Conservation (phyloP, 2,113 vertebrate species). For the Pedetes capensis region DNA sequence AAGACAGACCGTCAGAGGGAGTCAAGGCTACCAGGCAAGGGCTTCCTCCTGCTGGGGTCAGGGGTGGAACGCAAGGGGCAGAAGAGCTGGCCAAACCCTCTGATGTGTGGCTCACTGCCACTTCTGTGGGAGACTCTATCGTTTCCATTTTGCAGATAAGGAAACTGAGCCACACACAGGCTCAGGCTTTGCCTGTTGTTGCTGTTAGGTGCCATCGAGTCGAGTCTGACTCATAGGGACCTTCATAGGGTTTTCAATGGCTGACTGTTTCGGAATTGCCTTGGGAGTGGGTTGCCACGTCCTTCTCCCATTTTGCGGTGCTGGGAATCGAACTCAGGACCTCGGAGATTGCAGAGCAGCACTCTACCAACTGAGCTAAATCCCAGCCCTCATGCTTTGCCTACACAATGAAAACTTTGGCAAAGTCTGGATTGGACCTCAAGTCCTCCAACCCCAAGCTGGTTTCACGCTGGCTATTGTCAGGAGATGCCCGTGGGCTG, state of each 20-base stretch:
- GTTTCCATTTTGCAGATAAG: conserved; percentile 14
- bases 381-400: not conserved
- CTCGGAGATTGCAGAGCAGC: too few relatives aligned
- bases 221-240: too few relatives aligned
- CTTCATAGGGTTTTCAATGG: too few relatives aligned
- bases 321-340: too few relatives aligned
- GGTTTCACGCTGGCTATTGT: not conserved
- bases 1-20: not conserved
- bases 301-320: too few relatives aligned
- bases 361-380: too few relatives aligned
- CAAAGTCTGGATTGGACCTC: not conserved
- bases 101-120: not conserved
- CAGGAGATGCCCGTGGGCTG: not conserved
- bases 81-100: not conserved
- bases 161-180: not conserved
- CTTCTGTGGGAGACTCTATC: not conserved
- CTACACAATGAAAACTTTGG: not conserved
- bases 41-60: not conserved
- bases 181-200: not conserved
- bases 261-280: too few relatives aligned
- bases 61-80: not conserved
- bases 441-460: not conserved
- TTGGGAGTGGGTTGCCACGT: too few relatives aligned
- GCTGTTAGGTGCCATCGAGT: too few relatives aligned
- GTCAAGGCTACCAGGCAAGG: not conserved